These are phyloP conservation scores for Brenthis ino DNA, from an alignment of 2,888 invertebrate species.

Conservation along the genomic window DNA sequence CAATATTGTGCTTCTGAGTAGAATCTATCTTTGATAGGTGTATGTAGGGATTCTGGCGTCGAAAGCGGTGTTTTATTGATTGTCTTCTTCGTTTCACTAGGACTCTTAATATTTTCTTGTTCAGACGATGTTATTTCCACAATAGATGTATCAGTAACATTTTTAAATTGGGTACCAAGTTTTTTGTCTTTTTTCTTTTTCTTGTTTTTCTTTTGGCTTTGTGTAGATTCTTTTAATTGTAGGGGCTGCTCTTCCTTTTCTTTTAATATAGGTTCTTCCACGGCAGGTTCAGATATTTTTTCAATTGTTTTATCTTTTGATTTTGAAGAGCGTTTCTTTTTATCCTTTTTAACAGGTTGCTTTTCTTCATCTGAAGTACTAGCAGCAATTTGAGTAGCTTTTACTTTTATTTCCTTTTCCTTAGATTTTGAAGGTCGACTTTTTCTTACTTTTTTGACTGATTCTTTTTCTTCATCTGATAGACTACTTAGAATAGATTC, in stretches of 20 bases:
- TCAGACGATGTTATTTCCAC: constrained; percentile 47
- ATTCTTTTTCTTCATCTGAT: constrained; percentile 51
- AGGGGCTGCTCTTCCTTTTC: constrained; percentile 34
- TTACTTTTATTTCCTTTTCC: constrained; percentile 64
- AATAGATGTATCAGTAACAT: constrained; percentile 43
- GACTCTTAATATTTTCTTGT: constrained; percentile 39
- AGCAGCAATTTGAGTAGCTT: constrained; percentile 41
- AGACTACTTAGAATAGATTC: constrained; percentile 46
- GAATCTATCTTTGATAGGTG: constrained; percentile 70
- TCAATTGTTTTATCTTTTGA: constrained; percentile 49
- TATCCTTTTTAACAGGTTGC: constrained; percentile 59
- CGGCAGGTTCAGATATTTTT: constrained; percentile 36
- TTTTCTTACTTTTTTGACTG: constrained; percentile 53
- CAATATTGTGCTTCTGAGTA: constrained; percentile 75
- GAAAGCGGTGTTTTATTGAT: constrained; percentile 53
- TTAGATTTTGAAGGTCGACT: constrained; percentile 67
- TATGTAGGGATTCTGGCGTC: constrained; percentile 69
- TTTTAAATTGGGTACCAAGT: constrained; percentile 36
- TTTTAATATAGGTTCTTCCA: constrained; percentile 27
- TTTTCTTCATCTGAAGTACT: constrained; percentile 59
- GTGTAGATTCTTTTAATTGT: constrained; percentile 39
- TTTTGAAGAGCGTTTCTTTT: constrained; percentile 60
- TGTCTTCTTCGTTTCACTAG: constrained; percentile 35
- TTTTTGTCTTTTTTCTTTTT: constrained; percentile 67
- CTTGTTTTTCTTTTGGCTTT: constrained; percentile 60